A percentile compares a stretch with the other conserved stretches of the same genome.
phyloP scores from a whole-genome alignment of 2,888 invertebrate species.

The Rhaphigaster nebulosa region DNA sequence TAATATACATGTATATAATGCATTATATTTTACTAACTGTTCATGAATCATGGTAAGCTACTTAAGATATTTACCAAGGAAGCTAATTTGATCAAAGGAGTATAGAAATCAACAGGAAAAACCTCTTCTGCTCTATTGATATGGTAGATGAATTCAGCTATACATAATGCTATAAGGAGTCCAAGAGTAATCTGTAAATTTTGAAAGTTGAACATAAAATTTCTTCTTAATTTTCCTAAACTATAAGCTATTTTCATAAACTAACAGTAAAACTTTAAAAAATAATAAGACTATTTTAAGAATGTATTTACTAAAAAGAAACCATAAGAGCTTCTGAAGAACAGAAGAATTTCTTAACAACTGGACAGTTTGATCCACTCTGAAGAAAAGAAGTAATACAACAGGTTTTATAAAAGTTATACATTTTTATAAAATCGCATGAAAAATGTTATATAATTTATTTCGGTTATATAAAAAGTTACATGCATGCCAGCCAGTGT shows the following conservation, averaged over 20 bases:
- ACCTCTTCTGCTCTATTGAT: neutral
- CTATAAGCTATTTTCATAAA: neutral
- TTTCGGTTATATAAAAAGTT: too few species aligned
- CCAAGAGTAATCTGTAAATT: constrained; percentile 9
- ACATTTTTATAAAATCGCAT: too few species aligned
- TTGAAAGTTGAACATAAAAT: neutral
- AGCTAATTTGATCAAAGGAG: constrained; percentile 29
- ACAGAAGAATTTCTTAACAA: too few species aligned
- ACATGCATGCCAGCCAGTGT: too few species aligned
- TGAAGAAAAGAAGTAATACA: too few species aligned
- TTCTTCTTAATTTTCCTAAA: neutral
- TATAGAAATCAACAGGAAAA: constrained; percentile 38
- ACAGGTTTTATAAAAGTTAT: too few species aligned
- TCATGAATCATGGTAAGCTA: neutral
- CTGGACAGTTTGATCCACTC: too few species aligned
- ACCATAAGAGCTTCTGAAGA: too few species aligned
- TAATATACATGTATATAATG: neutral
- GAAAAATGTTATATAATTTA: too few species aligned
- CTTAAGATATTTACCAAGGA: neutral
- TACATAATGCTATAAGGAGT: neutral
- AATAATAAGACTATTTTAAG: too few species aligned
- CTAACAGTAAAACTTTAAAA: too few species aligned
- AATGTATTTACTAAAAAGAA: too few species aligned
- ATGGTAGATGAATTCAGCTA: neutral
- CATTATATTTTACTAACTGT: neutral